phyloP scores from a whole-genome alignment of 2,113 vertebrate species.

The Lanius collurio region DNA sequence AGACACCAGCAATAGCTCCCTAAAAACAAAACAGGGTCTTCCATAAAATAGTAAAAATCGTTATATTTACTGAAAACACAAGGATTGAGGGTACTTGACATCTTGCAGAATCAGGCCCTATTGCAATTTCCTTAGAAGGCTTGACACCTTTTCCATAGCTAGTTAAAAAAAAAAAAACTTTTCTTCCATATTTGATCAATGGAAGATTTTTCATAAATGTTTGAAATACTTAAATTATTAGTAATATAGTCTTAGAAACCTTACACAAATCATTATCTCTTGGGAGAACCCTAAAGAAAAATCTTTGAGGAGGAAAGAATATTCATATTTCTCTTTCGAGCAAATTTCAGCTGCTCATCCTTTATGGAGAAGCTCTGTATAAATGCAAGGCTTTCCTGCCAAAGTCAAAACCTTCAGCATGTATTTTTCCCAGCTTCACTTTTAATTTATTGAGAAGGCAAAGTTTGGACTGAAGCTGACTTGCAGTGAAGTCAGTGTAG shows the following conservation, averaged over 20 bases:
- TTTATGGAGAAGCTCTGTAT: background rate
- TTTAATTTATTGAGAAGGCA: background rate
- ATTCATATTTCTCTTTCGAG: background rate
- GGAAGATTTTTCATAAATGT: background rate
- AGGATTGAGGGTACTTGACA: background rate
- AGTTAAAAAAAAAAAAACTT: background rate
- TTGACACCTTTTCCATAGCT: background rate
- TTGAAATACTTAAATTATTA: constrained; percentile 1
- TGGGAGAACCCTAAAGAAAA: background rate
- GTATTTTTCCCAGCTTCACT: background rate
- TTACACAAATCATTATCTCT: background rate
- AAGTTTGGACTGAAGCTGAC: background rate
- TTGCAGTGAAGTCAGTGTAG: background rate
- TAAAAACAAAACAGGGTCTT: background rate
- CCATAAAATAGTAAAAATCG: background rate
- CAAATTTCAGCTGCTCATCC: background rate
- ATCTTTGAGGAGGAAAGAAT: background rate
- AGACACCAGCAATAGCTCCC: background rate
- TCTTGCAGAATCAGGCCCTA: background rate
- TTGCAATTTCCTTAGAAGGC: background rate
- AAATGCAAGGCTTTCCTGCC: background rate
- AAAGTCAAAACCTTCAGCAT: background rate
- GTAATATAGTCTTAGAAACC: background rate
- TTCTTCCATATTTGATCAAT: background rate
- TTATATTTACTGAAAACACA: background rate